Base-by-base conservation (phyloP, 2,113 vertebrate genomes). In the Acrocephalus kingi region DNA sequence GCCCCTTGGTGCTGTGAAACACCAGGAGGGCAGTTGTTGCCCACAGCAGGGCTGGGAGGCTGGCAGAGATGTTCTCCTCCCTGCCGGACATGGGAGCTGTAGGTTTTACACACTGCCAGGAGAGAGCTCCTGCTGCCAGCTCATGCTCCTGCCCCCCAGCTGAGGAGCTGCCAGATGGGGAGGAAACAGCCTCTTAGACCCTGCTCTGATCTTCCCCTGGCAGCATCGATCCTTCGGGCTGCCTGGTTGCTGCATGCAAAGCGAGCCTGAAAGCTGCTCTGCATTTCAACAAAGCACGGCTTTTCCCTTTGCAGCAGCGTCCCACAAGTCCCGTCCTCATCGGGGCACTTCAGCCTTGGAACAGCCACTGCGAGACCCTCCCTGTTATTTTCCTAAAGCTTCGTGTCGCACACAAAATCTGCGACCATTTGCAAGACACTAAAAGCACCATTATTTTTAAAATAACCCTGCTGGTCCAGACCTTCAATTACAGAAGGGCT, bases 171-270 rank as follows among this genome's bases (percentile, higher is more conserved):
- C 63, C 89, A 90, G 76, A 89, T 43, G 73, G 80, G 71, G 71
- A 85, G 90, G 68, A 93, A 83, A 49, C 31, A 85, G 71, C 58
- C 58, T 94, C 79, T 96, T 79, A 94, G 82, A 79, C 71, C 78
- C 68, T 39, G 66, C 77, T 84, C 66, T 75, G 90, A 89, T 61
- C 84, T 78, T 48, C 89, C 52, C 56, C 87, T 84, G 69, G 91
- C 94, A 94, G 62, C 81, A 45, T 35, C 4, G 8, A 77, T 93
- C 52, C 92, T 87, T 18, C 54, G 31, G 82, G 58, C 66, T 39
- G 30, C 18, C 81, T 72, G 71, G 52, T 3, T n/a, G 62, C 87
- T 93, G 78, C 67, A 68, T 56, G 82, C 67, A 72, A 95, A 95
- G 71, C 0, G 22, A 91, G 84, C 11, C 33, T 31, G 71, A 61